Percentiles rank a stretch among this genome's conserved stretches.
These are phyloP conservation scores for Bellardia bayeri DNA, from an alignment of 2,888 invertebrate genomes.

Conservation along the genomic window DNA sequence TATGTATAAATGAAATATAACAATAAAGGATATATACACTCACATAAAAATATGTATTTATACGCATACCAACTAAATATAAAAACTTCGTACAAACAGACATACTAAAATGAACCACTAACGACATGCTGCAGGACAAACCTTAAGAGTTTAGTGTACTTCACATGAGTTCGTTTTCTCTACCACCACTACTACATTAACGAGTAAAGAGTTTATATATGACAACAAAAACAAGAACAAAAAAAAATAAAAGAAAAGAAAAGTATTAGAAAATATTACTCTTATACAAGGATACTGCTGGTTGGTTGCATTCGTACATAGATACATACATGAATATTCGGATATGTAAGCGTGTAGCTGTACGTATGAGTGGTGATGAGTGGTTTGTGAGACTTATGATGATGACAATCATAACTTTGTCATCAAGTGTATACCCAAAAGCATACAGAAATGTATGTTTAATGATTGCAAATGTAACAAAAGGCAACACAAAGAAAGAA, in stretches of 20 bases:
- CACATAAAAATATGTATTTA: constrained; percentile 32
- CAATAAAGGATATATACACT: constrained; percentile 22
- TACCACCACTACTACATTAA: not conserved
- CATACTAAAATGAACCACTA: constrained; percentile 67
- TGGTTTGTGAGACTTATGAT: constrained; percentile 73
- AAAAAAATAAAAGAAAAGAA: constrained; percentile 34
- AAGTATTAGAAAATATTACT: constrained; percentile 53
- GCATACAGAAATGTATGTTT: constrained; percentile 69
- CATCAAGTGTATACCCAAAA: constrained; percentile 73
- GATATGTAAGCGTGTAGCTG: not conserved
- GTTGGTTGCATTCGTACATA: constrained; percentile 5
- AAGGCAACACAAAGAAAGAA: constrained; percentile 55
- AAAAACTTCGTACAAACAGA: constrained; percentile 10
- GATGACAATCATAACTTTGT: constrained; percentile 74
- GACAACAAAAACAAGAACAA: constrained; percentile 17
- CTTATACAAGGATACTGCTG: constrained; percentile 34
- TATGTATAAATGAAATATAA: constrained; percentile 32
- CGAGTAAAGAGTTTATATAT: constrained; percentile 30
- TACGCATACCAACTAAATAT: constrained; percentile 14
- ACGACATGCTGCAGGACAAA: constrained; percentile 73
- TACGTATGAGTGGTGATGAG: constrained; percentile 64
- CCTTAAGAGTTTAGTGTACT: constrained; percentile 70
- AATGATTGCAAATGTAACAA: constrained; percentile 68
- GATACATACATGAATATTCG: not conserved
- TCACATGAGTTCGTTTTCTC: constrained; percentile 58